Evolutionary conservation across 2,113 vertebrate species (phyloP).

Genomic region (Saimiri boliviensis): DNA sequence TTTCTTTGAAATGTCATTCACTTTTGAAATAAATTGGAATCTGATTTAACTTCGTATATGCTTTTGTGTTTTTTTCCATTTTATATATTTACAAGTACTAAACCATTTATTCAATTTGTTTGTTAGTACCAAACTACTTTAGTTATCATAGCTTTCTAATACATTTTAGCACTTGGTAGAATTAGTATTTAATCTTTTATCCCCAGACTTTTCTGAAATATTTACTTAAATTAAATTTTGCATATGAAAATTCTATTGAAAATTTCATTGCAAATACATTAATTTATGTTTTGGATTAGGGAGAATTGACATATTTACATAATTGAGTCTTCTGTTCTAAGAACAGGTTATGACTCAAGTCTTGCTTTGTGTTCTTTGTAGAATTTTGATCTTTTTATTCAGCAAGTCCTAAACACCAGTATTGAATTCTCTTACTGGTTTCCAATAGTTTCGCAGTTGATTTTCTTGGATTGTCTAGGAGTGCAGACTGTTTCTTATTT

Average conservation of each 20-base stretch:
- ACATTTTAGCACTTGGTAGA: not conserved
- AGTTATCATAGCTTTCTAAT: not conserved
- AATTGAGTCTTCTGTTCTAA: not conserved
- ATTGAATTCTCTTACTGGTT: not conserved
- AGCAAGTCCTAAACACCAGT: not conserved
- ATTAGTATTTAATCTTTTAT: not conserved
- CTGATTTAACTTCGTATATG: not conserved
- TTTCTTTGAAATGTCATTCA: not conserved
- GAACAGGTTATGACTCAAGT: not conserved
- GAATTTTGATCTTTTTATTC: not conserved
- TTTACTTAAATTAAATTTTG: conserved; percentile 20
- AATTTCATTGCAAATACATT: not conserved
- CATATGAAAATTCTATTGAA: conserved; percentile 37
- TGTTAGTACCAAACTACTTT: not conserved
- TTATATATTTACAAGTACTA: not conserved
- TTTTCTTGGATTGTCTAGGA: not conserved
- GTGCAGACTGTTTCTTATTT: conserved; percentile 10
- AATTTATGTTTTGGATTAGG: not conserved
- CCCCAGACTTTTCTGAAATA: not conserved
- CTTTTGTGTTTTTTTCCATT: not conserved
- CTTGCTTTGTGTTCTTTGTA: not conserved
- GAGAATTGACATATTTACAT: not conserved
- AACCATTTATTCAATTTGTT: not conserved
- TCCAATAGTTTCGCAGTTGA: not conserved
- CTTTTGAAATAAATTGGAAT: not conserved